Evolutionary conservation across 2,797 vertebrate genomes (phyloP), one percentile per base, ranked within the genome.

Genomic region (Sylvilagus floridanus): DNA sequence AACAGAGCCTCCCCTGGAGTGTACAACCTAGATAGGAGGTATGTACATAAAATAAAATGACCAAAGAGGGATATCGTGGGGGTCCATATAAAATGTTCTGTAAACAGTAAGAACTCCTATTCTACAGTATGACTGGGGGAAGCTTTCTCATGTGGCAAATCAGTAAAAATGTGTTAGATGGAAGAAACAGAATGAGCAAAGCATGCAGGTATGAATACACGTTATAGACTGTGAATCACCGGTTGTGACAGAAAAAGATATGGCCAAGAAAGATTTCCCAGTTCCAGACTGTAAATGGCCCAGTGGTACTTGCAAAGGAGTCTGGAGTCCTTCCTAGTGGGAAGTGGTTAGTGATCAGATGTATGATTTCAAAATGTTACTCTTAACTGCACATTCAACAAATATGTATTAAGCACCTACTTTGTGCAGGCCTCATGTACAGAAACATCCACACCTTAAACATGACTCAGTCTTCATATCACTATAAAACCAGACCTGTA

Each of bases 361-460:
- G 35, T 19, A 65, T 47, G 42, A 86, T 93, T 78, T 77, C 30
- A 76, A 96, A 95, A 88, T 50, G 71, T 17, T 77, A 76, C 14
- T 84, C 72, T 87, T 52, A 91, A 21, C 78, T 11, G 5, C 5
- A 30, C 16, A 76, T 57, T 86, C 66, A 89, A 10, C 26, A 92
- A 92, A 71, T 47, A 62, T 1, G 1, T 22, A 35, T 37, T 22
- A 77, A 86, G 32, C 65, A 75, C 82, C 63, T 75, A 81, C 30
- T 79, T 87, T 71, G 32, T 26, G 16, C 26, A 72, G 68, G 47
- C 12, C 73, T 21, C 83, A 83, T 10, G 9, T 76, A 72, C 21
- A 79, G 60, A 91, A 81, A 88, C 16, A 60, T 52, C 63, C 42
- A 76, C 2, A 66, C 21, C 75, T 60, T 91, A 66, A 86, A 89